Conservation (phyloP, 2,888 invertebrate species). For the Melanophora roralis region DNA sequence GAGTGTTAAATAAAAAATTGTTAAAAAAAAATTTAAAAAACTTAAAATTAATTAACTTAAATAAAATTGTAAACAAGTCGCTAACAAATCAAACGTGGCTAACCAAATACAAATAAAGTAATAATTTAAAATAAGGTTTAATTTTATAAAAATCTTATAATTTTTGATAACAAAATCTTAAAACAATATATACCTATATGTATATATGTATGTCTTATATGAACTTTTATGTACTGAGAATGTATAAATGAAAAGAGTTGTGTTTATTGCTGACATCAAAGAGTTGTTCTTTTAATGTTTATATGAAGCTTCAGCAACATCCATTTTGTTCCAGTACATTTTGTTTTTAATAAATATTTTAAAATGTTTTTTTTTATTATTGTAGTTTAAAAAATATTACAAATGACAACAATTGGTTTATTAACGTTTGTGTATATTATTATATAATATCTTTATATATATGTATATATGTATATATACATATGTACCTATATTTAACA, state of each 20-base stretch:
- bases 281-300: conserved; percentile 19
- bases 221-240: conserved; percentile 9
- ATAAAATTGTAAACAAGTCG: conserved; percentile 15
- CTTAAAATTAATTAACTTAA: conserved; percentile 20
- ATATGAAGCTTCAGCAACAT: conserved; percentile 61
- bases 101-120: conserved; percentile 41
- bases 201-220: not conserved
- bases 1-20: not conserved
- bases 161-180: conserved; percentile 30
- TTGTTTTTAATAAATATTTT: conserved; percentile 9
- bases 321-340: conserved; percentile 59
- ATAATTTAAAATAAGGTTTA: conserved; percentile 21
- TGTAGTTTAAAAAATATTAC: conserved; percentile 42
- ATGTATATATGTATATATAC: not conserved
- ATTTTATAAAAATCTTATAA: not conserved
- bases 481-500: too few species aligned
- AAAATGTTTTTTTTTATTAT: not conserved
- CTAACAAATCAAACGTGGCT: conserved; percentile 33
- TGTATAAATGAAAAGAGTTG: not conserved
- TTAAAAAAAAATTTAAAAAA: not conserved
- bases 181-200: conserved; percentile 33
- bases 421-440: conserved; percentile 10
- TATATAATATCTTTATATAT: conserved; percentile 22
- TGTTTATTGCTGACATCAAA: conserved; percentile 30
- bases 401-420: conserved; percentile 53